phyloP scores from a whole-genome alignment of 1,140 invertebrate genomes.

The Oryctes rhinoceros region DNA sequence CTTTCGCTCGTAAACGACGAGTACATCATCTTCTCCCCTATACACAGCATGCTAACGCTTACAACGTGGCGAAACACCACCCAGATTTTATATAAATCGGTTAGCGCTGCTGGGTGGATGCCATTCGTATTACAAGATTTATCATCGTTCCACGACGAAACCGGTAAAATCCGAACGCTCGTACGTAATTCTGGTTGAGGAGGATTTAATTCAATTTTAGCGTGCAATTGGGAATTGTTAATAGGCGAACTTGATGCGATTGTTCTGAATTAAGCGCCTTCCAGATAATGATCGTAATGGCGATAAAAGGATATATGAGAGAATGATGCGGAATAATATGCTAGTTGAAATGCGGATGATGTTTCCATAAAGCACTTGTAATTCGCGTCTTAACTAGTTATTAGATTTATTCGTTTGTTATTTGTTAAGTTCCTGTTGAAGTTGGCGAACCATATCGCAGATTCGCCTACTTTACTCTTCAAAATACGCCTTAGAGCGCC shows the following conservation, averaged over 20 bases:
- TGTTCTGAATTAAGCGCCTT: neutral
- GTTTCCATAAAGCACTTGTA: too few species aligned
- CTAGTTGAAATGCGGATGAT: too few species aligned
- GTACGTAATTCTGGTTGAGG: neutral
- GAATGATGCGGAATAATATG: too few species aligned
- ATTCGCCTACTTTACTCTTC: too few species aligned
- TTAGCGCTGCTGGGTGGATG: neutral
- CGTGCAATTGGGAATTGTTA: neutral
- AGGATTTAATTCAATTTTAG: constrained; percentile 19
- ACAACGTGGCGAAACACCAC: neutral
- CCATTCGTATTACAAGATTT: neutral
- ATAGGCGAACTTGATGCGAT: neutral
- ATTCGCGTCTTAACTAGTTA: too few species aligned
- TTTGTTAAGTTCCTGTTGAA: too few species aligned
- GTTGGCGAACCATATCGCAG: too few species aligned
- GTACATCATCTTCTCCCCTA: neutral
- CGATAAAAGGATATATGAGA: neutral
- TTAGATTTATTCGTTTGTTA: too few species aligned
- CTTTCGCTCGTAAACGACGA: constrained; percentile 8
- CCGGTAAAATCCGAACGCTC: neutral
- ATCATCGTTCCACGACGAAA: neutral
- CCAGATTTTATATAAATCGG: constrained; percentile 9
- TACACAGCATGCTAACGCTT: neutral
- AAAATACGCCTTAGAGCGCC: too few species aligned
- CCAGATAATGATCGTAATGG: neutral